Conservation (phyloP, 2,113 vertebrate species). For the Oceanodroma tethys region DNA sequence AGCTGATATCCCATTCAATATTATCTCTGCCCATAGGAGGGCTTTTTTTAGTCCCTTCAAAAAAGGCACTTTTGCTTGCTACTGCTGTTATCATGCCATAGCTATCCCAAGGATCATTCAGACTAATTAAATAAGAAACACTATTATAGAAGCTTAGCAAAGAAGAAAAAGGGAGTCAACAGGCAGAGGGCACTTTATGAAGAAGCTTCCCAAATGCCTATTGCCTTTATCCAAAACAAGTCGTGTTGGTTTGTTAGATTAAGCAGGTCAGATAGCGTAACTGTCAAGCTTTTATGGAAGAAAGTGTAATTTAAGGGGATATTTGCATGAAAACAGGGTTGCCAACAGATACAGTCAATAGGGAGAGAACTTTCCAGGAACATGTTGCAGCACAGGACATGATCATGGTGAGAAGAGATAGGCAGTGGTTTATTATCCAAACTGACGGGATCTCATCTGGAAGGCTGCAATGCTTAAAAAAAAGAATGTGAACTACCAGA, state of each 20-base stretch:
- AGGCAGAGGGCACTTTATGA: not conserved
- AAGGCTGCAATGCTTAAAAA: not conserved
- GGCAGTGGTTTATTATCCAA: not conserved
- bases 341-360: not conserved
- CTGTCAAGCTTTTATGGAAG: not conserved
- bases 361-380: not conserved
- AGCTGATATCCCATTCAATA: not conserved
- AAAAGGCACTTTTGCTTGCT: not conserved
- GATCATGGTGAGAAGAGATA: not conserved
- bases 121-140: not conserved
- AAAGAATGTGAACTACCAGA: not conserved
- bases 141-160: not conserved
- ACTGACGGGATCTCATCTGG: not conserved
- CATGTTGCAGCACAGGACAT: not conserved
- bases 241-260: not conserved
- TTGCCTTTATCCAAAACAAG: not conserved
- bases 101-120: not conserved
- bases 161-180: not conserved
- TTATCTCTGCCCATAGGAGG: not conserved
- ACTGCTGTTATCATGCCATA: not conserved
- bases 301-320: not conserved
- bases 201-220: not conserved
- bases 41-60: not conserved
- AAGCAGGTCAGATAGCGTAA: not conserved
- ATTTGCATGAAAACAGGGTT: not conserved